A percentile compares a stretch with the other conserved stretches of the same genome.
phyloP scores from a whole-genome alignment of 2,113 vertebrate genomes.

The Panurus biarmicus region DNA sequence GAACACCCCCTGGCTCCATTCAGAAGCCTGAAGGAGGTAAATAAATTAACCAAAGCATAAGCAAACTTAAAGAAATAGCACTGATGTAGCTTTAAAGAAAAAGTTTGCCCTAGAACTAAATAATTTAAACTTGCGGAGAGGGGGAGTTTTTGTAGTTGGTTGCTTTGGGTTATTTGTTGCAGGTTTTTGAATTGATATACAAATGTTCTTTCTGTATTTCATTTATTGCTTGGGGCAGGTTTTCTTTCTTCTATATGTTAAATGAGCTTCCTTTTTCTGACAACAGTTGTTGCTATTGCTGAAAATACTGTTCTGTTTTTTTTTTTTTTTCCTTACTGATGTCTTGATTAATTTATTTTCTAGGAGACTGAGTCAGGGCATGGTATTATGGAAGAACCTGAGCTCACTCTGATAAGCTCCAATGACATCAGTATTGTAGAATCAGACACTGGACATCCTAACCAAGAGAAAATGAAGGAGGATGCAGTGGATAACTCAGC shows the following conservation, averaged over 20 bases:
- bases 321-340: not conserved
- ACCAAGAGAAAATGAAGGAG: not conserved
- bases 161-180: not conserved
- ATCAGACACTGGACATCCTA: conserved; percentile 38
- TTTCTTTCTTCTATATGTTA: not conserved
- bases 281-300: not conserved
- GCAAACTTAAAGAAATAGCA: not conserved
- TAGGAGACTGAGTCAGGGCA: conserved; percentile 70
- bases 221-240: not conserved
- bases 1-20: not conserved
- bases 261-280: not conserved
- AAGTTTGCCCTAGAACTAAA: not conserved
- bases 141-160: not conserved
- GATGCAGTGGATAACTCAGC: not conserved
- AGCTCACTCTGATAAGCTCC: conserved; percentile 79
- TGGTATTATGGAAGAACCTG: conserved; percentile 90
- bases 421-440: conserved; percentile 75
- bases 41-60: not conserved
- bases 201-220: not conserved
- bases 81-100: not conserved
- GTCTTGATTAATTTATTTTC: not conserved
- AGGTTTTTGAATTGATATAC: not conserved
- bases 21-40: not conserved
- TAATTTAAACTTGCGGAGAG: not conserved
- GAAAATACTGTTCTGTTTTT: not conserved